Evolutionary conservation across 2,797 vertebrate species (phyloP).

Genomic region (Sciurus vulgaris): DNA sequence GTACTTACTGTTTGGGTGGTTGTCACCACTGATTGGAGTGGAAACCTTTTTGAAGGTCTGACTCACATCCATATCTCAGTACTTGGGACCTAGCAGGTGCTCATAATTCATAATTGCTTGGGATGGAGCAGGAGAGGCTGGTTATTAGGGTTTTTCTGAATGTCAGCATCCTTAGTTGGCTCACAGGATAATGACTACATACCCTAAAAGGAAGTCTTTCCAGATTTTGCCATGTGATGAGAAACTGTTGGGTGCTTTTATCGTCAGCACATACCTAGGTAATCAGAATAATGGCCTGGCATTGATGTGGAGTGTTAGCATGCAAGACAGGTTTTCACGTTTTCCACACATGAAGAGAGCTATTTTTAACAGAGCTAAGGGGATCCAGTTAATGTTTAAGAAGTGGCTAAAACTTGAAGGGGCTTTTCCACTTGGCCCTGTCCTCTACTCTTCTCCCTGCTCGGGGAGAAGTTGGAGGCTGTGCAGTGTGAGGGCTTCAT

Average conservation of each 20-base stretch:
- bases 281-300: background rate
- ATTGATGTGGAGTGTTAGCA: background rate
- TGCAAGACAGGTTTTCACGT: background rate
- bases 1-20: background rate
- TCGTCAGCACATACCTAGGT: background rate
- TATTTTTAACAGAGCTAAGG: background rate
- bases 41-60: background rate
- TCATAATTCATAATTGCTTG: background rate
- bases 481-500: background rate
- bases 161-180: background rate
- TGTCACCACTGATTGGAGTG: background rate
- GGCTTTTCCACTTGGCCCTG: background rate
- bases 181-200: background rate
- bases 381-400: background rate
- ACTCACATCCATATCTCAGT: background rate
- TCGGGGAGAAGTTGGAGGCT: background rate
- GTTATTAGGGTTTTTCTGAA: background rate
- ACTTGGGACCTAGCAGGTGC: background rate
- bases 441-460: background rate
- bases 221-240: background rate
- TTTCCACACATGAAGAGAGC: background rate
- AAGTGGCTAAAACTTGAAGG: background rate
- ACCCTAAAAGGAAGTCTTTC: background rate
- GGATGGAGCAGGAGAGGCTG: background rate
- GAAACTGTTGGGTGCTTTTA: background rate